phyloP scores from a whole-genome alignment of 2,888 invertebrate genomes.

The Melolontha melolontha region DNA sequence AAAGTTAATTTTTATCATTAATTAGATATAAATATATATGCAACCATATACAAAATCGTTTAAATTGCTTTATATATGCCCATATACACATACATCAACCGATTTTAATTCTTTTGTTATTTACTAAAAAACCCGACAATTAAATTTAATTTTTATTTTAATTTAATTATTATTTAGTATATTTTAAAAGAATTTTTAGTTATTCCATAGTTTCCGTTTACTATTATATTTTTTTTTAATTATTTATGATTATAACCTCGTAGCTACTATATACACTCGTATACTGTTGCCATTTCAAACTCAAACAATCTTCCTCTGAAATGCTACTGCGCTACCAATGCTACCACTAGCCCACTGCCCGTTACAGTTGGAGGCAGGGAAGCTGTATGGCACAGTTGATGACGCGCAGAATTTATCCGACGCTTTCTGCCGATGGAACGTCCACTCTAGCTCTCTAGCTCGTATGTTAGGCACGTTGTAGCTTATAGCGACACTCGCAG shows the following conservation, averaged over 20 bases:
- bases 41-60: not conserved
- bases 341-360: constrained; percentile 56
- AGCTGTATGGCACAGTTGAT: constrained; percentile 58
- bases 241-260: constrained; percentile 61
- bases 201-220: constrained; percentile 56
- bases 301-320: constrained; percentile 60
- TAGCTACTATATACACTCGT: constrained; percentile 64
- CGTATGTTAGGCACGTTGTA: constrained; percentile 55
- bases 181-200: constrained; percentile 15
- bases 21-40: constrained; percentile 47
- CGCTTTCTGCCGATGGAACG: constrained; percentile 45
- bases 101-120: not conserved
- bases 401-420: constrained; percentile 45
- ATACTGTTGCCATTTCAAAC: constrained; percentile 63
- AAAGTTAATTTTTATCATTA: not conserved
- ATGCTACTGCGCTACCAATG: constrained; percentile 62
- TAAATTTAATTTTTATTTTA: constrained; percentile 29
- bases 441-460: constrained; percentile 7
- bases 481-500: constrained; percentile 58
- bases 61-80: not conserved
- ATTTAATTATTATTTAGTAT: constrained; percentile 45
- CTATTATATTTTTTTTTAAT: constrained; percentile 54
- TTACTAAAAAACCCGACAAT: not conserved
- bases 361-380: constrained; percentile 57
- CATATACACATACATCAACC: constrained; percentile 56